Conservation (phyloP, 2,888 invertebrate species). For the Tetragonula carbonaria region DNA sequence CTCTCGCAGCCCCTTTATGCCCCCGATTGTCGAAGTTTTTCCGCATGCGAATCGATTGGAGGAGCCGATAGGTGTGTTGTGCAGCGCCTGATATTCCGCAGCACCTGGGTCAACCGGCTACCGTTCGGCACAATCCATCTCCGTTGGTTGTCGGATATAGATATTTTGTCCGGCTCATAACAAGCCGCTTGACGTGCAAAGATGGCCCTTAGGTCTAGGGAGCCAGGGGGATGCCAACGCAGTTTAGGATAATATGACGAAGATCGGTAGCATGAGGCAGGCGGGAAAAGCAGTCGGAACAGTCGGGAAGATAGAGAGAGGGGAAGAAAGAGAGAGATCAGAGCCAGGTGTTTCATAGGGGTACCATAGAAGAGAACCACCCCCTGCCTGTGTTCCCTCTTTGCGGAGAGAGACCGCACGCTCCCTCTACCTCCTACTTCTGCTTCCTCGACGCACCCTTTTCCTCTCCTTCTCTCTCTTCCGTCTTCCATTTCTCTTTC, state of each 20-base stretch:
- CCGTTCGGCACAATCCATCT: slow-evolving; percentile 32
- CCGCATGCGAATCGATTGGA: slow-evolving; percentile 34
- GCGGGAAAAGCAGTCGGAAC: slow-evolving; percentile 44
- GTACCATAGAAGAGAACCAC: slow-evolving; percentile 73
- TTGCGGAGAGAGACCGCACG: slow-evolving; percentile 49
- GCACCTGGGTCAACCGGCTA: slow-evolving; percentile 54
- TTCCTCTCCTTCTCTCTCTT: slow-evolving; percentile 36
- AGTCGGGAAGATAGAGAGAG: slow-evolving; percentile 16
- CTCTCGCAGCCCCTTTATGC: not conserved
- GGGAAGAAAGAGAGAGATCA: slow-evolving; percentile 61
- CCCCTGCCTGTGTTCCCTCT: slow-evolving; percentile 66
- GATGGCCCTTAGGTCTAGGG: slow-evolving; percentile 46
- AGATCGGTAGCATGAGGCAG: slow-evolving; percentile 72
- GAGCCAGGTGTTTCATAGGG: slow-evolving; percentile 78
- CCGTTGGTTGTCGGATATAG: slow-evolving; percentile 54
- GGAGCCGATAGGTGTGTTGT: not conserved
- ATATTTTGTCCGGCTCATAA: slow-evolving; percentile 65
- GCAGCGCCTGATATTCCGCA: not conserved
- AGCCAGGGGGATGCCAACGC: slow-evolving; percentile 65
- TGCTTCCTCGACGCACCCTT: slow-evolving; percentile 53
- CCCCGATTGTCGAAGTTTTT: not conserved
- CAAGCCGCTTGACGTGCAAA: slow-evolving; percentile 68
- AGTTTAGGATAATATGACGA: slow-evolving; percentile 77
- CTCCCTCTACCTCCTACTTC: slow-evolving; percentile 43
- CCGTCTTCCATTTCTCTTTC: slow-evolving; percentile 2